These are phyloP conservation scores for Rousettus leschenaultii DNA, from an alignment of 2,113 vertebrate species.

Conservation along the genomic window DNA sequence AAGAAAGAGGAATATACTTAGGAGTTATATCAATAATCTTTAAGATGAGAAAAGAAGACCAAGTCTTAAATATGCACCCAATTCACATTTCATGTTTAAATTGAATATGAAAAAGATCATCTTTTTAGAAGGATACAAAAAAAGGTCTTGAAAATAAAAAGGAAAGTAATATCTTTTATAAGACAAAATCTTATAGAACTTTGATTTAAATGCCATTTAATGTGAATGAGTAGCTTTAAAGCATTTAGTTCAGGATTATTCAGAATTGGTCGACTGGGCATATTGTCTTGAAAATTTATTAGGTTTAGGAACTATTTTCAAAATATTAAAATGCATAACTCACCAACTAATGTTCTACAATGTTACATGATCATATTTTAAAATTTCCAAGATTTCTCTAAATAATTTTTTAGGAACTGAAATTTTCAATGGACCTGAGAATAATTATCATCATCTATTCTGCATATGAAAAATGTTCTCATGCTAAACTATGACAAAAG, in stretches of 20 bases:
- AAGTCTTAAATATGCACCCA: not conserved
- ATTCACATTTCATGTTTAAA: constrained; percentile 7
- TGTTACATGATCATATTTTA: not conserved
- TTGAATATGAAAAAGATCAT: not conserved
- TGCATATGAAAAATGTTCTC: constrained; percentile 2
- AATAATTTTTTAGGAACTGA: not conserved
- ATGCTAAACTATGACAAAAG: constrained; percentile 17
- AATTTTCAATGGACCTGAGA: not conserved
- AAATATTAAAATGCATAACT: constrained; percentile 20
- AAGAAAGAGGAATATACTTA: not conserved
- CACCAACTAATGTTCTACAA: not conserved
- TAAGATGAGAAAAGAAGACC: not conserved
- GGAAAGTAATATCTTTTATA: not conserved
- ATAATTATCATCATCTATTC: constrained; percentile 12
- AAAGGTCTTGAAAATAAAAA: not conserved
- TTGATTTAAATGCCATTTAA: constrained; percentile 6
- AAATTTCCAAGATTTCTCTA: not conserved
- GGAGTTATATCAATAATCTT: not conserved
- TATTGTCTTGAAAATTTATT: constrained; percentile 5
- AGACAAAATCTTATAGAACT: not conserved
- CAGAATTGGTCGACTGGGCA: not conserved
- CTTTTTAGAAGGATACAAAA: not conserved
- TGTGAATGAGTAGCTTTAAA: not conserved
- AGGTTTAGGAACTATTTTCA: constrained; percentile 2
- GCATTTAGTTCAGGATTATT: not conserved